Evolutionary conservation across 2,888 invertebrate species (phyloP).

Genomic region (Agonum fuliginosum): DNA sequence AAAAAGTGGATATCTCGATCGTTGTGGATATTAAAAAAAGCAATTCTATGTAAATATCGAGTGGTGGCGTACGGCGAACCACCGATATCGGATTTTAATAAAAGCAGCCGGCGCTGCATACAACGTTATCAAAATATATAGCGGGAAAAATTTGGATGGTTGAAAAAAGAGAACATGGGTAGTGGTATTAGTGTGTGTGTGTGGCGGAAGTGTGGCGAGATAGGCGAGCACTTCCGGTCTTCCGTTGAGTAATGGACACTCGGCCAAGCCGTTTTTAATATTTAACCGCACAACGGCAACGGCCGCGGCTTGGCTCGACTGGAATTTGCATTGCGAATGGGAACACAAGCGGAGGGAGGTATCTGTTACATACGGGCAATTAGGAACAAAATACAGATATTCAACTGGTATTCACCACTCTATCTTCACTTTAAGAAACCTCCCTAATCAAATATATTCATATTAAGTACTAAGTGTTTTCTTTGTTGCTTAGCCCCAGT

Average conservation of each 20-base stretch:
- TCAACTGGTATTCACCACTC: too few species aligned
- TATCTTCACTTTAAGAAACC: too few species aligned
- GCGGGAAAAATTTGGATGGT: constrained; percentile 49
- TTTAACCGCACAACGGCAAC: constrained; percentile 32
- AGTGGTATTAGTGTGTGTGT: neutral
- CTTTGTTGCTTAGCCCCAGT: too few species aligned
- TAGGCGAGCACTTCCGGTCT: constrained; percentile 44
- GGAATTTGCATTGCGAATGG: constrained; percentile 45
- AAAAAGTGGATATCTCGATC: constrained; percentile 18
- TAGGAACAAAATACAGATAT: too few species aligned
- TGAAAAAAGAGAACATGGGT: constrained; percentile 38
- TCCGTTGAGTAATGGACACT: constrained; percentile 58
- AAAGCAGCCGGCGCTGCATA: constrained; percentile 46
- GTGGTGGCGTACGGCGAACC: neutral
- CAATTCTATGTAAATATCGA: constrained; percentile 50
- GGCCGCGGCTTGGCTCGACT: neutral
- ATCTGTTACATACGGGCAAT: too few species aligned
- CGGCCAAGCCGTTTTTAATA: constrained; percentile 54
- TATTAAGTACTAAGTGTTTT: too few species aligned
- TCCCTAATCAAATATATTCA: too few species aligned
- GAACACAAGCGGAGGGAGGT: too few species aligned
- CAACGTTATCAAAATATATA: constrained; percentile 57
- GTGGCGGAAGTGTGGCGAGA: neutral
- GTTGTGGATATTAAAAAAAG: constrained; percentile 51
- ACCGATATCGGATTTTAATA: constrained; percentile 56